A percentile compares a stretch with the other conserved stretches of the same genome.
Conservation (phyloP, 2,797 vertebrate genomes). For the Sebastes miniatus region DNA sequence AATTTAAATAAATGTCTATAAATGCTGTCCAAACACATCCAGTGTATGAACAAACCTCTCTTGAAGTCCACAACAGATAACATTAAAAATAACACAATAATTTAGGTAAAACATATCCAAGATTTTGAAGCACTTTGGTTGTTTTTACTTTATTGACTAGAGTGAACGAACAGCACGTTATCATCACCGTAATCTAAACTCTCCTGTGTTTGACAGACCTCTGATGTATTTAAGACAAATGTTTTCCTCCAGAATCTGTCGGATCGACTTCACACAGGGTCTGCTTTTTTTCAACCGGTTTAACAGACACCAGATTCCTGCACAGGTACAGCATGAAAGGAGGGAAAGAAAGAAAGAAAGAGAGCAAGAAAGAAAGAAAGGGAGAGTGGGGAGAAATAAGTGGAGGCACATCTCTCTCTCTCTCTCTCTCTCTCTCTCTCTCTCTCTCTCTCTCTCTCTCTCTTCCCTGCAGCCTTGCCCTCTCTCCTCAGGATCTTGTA, state of each 20-base stretch:
- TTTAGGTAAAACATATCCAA: neutral
- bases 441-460: slow-evolving; percentile 43
- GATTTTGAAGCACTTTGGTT: neutral
- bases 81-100: neutral
- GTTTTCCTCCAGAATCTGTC: slow-evolving; percentile 59
- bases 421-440: slow-evolving; percentile 45
- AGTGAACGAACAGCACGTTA: slow-evolving; percentile 35
- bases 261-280: slow-evolving; percentile 47
- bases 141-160: slow-evolving; percentile 18
- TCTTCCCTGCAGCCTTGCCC: slow-evolving; percentile 70
- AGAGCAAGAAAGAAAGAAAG: neutral
- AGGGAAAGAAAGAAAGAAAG: slow-evolving; percentile 19
- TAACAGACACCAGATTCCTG: slow-evolving; percentile 71
- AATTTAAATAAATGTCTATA: neutral
- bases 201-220: slow-evolving; percentile 62
- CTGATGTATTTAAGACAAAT: slow-evolving; percentile 66
- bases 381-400: slow-evolving; percentile 37
- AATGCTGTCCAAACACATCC: neutral
- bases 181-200: slow-evolving; percentile 40
- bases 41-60: neutral
- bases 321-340: slow-evolving; percentile 67
- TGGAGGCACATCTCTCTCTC: slow-evolving; percentile 42
- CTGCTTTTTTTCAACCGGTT: slow-evolving; percentile 34
- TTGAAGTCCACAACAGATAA: neutral
- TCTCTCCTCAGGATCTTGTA: slow-evolving; percentile 77